Evolutionary conservation across 2,888 invertebrate genomes (phyloP).

Genomic region (Dolichopus griseipennis): DNA sequence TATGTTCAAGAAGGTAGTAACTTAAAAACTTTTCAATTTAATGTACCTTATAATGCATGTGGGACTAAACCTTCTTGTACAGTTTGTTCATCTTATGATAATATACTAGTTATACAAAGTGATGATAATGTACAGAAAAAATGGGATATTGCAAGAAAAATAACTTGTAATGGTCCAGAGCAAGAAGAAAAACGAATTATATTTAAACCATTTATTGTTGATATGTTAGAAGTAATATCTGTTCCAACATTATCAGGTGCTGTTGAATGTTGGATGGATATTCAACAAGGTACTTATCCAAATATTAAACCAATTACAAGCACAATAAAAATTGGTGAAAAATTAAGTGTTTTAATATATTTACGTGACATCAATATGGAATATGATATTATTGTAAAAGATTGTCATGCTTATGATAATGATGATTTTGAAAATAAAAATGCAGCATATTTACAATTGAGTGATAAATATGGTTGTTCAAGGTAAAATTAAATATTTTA

Average conservation of each 20-base stretch:
- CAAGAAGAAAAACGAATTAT: conserved; percentile 39
- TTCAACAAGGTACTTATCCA: conserved; percentile 60
- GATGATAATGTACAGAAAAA: conserved; percentile 58
- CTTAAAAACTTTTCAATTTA: conserved; percentile 51
- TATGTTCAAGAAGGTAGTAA: conserved; percentile 54
- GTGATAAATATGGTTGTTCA: conserved; percentile 58
- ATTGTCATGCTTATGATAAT: conserved; percentile 64
- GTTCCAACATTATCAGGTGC: conserved; percentile 56
- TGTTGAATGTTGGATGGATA: conserved; percentile 71
- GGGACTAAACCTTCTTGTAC: conserved; percentile 55
- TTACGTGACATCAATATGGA: conserved; percentile 54
- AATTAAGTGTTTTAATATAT: conserved; percentile 60
- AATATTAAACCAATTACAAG: conserved; percentile 55
- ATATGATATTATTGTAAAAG: conserved; percentile 59
- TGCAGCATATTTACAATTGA: conserved; percentile 55
- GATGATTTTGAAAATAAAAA: conserved; percentile 51
- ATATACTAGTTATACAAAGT: conserved; percentile 58
- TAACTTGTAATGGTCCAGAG: conserved; percentile 42
- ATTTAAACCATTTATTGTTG: conserved; percentile 54
- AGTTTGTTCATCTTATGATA: conserved; percentile 55
- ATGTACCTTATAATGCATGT: conserved; percentile 56
- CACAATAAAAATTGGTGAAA: conserved; percentile 60
- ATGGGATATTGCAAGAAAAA: conserved; percentile 57
- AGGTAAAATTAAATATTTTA: conserved; percentile 42
- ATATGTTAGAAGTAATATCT: conserved; percentile 59